A percentile compares a stretch with the other conserved stretches of the same genome.
Conservation (phyloP, 2,888 invertebrate species). For the Carpatolechia fugitivella region DNA sequence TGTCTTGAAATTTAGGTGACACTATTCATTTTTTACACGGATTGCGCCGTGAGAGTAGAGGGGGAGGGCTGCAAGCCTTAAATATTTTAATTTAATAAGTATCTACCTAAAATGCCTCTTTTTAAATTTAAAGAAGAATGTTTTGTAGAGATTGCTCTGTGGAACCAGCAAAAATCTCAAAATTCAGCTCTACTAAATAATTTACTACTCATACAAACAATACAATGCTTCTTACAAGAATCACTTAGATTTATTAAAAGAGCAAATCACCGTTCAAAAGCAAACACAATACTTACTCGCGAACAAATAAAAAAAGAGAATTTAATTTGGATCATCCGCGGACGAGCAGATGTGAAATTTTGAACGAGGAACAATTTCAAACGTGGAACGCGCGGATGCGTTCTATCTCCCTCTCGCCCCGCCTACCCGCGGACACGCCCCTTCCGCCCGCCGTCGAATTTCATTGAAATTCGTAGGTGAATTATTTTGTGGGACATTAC, state of each 20-base stretch:
- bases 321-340: slow-evolving; percentile 5
- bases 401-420: slow-evolving; percentile 70
- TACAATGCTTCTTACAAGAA: too few relatives aligned
- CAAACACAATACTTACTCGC: background rate
- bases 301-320: background rate
- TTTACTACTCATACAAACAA: too few relatives aligned
- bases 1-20: background rate
- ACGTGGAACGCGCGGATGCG: slow-evolving; percentile 27
- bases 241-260: too few relatives aligned
- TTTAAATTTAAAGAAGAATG: too few relatives aligned
- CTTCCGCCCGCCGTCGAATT: slow-evolving; percentile 61
- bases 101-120: too few relatives aligned
- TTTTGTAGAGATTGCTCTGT: too few relatives aligned
- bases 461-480: slow-evolving; percentile 32
- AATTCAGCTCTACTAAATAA: too few relatives aligned
- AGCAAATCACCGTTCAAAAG: background rate
- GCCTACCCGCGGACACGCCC: slow-evolving; percentile 66
- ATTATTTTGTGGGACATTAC: background rate
- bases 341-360: slow-evolving; percentile 21
- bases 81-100: too few relatives aligned
- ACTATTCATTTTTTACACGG: too few relatives aligned
- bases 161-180: too few relatives aligned
- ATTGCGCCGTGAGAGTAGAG: too few relatives aligned
- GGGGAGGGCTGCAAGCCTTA: too few relatives aligned
- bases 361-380: slow-evolving; percentile 15